Conservation (phyloP, 2,113 vertebrate genomes). For the Phyllostomus discolor region DNA sequence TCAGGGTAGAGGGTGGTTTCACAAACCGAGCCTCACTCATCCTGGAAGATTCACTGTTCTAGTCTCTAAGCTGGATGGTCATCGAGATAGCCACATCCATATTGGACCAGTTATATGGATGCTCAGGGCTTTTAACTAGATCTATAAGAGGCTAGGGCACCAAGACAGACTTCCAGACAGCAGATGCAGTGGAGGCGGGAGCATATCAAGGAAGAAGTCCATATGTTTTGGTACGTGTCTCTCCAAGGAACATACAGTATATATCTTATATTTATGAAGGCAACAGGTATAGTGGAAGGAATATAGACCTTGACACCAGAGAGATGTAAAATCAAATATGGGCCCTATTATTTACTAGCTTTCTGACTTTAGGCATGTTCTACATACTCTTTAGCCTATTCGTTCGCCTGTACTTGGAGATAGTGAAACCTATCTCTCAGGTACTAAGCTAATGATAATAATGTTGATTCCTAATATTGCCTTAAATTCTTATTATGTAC, state of each 20-base stretch:
- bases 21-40: background rate
- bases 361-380: slow-evolving; percentile 17
- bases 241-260: background rate
- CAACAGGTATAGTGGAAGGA: background rate
- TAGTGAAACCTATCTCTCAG: slow-evolving; percentile 1
- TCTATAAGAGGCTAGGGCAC: background rate
- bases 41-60: background rate
- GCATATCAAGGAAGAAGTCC: background rate
- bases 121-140: slow-evolving; percentile 24
- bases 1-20: background rate
- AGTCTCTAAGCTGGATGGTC: background rate
- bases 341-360: background rate
- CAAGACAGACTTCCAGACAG: background rate
- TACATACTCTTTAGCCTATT: background rate
- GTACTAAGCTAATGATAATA: background rate
- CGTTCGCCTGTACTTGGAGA: background rate
- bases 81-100: background rate
- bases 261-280: background rate
- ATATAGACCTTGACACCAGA: background rate
- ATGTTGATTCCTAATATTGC: slow-evolving; percentile 19
- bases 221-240: background rate
- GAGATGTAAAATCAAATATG: background rate
- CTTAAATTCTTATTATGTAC: background rate
- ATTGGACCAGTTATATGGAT: background rate
- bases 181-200: background rate